phyloP scores from a whole-genome alignment of 2,797 vertebrate genomes.

The Bradypus variegatus region DNA sequence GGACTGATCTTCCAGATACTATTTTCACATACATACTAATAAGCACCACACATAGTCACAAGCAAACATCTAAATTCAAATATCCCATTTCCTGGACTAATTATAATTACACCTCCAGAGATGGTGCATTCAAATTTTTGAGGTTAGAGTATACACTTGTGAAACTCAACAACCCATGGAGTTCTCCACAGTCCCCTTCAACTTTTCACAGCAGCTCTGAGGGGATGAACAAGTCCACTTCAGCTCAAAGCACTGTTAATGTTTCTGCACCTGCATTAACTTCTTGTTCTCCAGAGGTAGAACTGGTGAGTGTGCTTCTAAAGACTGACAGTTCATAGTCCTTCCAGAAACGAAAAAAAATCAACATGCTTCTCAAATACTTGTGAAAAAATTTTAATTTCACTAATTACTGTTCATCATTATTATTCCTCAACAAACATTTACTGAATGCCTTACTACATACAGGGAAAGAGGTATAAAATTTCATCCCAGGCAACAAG shows the following conservation, averaged over 20 bases:
- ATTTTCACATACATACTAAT: neutral
- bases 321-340: neutral
- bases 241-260: neutral
- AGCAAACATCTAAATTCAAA: constrained; percentile 42
- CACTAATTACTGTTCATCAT: neutral
- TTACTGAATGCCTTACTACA: constrained; percentile 20
- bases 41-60: constrained; percentile 17
- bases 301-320: neutral
- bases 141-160: neutral
- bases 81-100: constrained; percentile 22
- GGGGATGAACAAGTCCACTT: neutral
- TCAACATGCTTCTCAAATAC: neutral
- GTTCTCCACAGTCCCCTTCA: neutral
- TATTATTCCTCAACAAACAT: constrained; percentile 13
- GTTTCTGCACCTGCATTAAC: neutral
- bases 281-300: constrained; percentile 13
- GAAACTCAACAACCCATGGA: neutral
- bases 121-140: neutral
- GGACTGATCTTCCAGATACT: constrained; percentile 28
- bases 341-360: neutral
- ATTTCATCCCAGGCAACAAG: constrained; percentile 26
- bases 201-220: neutral
- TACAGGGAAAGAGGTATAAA: constrained; percentile 17
- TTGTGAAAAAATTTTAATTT: neutral
- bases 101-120: constrained; percentile 2